phyloP scores from a whole-genome alignment of 2,797 vertebrate species.

The Hippopotamyrus pictus region DNA sequence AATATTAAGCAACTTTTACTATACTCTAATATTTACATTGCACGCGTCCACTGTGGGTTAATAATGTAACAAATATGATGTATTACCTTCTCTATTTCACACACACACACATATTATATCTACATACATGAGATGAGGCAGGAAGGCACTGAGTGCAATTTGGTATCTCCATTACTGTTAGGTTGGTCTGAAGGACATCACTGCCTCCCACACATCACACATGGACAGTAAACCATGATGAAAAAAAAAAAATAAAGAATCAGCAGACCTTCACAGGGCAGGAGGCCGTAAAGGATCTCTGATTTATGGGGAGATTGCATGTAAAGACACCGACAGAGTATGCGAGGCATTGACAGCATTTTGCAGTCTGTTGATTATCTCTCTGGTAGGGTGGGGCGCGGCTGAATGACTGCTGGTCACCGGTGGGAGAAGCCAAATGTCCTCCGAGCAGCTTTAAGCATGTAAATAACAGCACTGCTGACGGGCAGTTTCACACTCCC shows the following conservation, averaged over 20 bases:
- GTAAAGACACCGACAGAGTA: not conserved
- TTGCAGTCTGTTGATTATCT: constrained; percentile 5
- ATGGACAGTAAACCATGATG: not conserved
- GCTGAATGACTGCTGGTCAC: not conserved
- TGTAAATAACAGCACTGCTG: not conserved
- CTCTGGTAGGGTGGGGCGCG: not conserved
- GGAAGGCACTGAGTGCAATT: not conserved
- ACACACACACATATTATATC: not conserved
- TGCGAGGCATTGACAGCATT: not conserved
- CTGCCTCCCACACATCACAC: not conserved
- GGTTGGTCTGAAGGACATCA: not conserved
- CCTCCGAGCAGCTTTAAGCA: not conserved
- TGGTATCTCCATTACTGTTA: not conserved
- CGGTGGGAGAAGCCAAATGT: not conserved
- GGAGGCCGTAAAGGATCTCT: not conserved
- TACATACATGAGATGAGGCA: not conserved
- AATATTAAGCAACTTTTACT: not conserved
- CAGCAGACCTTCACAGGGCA: not conserved
- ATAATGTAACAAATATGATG: not conserved
- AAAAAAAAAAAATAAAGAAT: not conserved
- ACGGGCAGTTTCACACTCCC: not conserved
- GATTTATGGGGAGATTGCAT: constrained; percentile 15
- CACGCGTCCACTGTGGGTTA: not conserved
- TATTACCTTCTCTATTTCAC: not conserved
- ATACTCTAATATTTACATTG: not conserved